A percentile compares a stretch with the other conserved stretches of the same genome.
Evolutionary conservation across 2,113 vertebrate species (phyloP).

Genomic region (Melanerpes formicivorus): DNA sequence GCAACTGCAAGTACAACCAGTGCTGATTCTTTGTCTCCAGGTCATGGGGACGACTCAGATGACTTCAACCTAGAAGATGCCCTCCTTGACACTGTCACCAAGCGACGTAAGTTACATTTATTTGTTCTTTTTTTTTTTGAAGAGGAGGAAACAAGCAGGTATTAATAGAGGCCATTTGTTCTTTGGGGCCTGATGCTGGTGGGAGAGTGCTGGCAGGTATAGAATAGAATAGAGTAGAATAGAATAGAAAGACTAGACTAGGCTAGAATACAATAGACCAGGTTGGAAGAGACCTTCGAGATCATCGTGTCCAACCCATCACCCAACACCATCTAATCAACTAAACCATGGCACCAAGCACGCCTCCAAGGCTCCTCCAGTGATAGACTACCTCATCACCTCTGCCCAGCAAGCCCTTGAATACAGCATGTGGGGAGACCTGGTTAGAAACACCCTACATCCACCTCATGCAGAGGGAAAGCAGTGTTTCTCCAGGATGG

Average conservation of each 20-base stretch:
- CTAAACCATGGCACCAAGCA: too few species aligned
- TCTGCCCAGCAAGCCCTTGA: neutral
- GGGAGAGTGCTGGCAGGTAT: neutral
- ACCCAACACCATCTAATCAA: too few species aligned
- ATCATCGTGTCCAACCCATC: too few species aligned
- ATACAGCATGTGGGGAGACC: neutral
- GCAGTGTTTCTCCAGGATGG: neutral
- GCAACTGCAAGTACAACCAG: neutral
- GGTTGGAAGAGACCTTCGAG: too few species aligned
- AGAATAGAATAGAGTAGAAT: too few species aligned
- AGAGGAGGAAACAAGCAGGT: neutral
- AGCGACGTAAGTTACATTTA: constrained; percentile 71
- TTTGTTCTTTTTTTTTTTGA: neutral
- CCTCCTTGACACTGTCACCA: constrained; percentile 23
- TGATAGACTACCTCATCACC: neutral
- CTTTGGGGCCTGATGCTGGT: neutral
- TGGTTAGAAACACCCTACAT: neutral
- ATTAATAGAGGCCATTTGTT: neutral
- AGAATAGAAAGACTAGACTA: too few species aligned
- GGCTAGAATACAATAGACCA: too few species aligned
- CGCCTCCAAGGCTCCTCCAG: too few species aligned
- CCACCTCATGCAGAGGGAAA: neutral
- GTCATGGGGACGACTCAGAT: constrained; percentile 39
- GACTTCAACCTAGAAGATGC: constrained; percentile 63
- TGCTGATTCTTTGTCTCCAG: constrained; percentile 56